A percentile compares a stretch with the other conserved stretches of the same genome.
phyloP scores from a whole-genome alignment of 2,888 invertebrate genomes.

The Troilus luridus region DNA sequence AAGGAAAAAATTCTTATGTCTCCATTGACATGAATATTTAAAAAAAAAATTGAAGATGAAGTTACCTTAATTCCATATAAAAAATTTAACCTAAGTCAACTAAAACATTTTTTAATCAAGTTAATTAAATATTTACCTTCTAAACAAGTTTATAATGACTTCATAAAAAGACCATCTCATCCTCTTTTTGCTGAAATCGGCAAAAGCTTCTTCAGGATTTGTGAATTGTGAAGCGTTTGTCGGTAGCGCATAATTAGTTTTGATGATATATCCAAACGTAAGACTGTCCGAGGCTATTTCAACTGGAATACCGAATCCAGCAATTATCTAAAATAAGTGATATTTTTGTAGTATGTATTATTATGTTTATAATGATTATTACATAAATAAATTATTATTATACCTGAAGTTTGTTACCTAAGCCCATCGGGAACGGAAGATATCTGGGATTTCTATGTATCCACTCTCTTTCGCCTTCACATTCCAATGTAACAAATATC shows the following conservation, averaged over 20 bases:
- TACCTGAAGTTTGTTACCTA: conserved; percentile 65
- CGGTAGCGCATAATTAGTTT: conserved; percentile 78
- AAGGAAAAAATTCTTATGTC: too few species aligned
- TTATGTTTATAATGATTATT: neutral
- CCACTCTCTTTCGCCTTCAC: conserved; percentile 56
- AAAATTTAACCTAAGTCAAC: conserved; percentile 9
- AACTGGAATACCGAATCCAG: conserved; percentile 78
- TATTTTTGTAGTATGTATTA: neutral
- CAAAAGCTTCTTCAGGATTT: conserved; percentile 67
- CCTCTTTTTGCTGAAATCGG: conserved; percentile 60
- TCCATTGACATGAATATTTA: too few species aligned
- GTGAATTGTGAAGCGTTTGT: conserved; percentile 76
- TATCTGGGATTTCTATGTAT: conserved; percentile 62
- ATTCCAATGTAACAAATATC: neutral
- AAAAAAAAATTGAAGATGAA: neutral
- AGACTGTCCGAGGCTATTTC: conserved; percentile 75
- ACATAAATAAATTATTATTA: neutral
- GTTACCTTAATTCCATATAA: neutral
- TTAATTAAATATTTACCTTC: conserved; percentile 66
- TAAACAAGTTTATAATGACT: conserved; percentile 74
- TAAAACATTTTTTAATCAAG: conserved; percentile 69
- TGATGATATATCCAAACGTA: conserved; percentile 77
- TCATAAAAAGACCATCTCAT: conserved; percentile 72
- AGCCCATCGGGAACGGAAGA: conserved; percentile 64
- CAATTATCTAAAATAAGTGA: conserved; percentile 73